Base-by-base conservation (phyloP, 2,888 invertebrate genomes). In the Sthenelais limicola region DNA sequence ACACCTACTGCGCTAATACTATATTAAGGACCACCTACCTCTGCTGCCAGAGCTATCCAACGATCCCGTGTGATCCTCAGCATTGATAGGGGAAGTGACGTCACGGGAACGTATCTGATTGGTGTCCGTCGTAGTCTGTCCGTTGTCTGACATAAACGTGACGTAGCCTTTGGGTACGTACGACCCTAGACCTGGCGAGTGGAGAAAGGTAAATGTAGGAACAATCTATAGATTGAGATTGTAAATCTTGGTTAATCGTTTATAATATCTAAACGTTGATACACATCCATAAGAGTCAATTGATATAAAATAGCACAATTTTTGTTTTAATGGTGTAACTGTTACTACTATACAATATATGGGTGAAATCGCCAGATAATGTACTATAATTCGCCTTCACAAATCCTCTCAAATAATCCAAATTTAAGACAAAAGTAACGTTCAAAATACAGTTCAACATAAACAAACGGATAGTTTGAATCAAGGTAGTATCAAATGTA, bases 41-140 rank as follows among this genome's bases (percentile, higher is more conserved):
- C 47, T 79, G 12, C 83, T 81, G 30, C 83, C 83, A 9, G 85
- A 84, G 67, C 83, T 84, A 71, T 84, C 84, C 4, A 84, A 77
- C 21, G 78, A 80, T 2, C 30, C 28, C 1, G 47, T 33, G 67
- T 84, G 84, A 75, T 86, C 86, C 32, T 85, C 82, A 18, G 82
- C 80, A 73, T 84, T 84, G 58, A 86, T 86, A 5, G 86, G 86
- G 0, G 86, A 86, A 0, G 85, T 85, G 24, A 86, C 83, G 73
- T 86, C 85, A 54, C 86, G 73, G 18, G 49, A 71, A 5, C 73
- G 49, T 68, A 75, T 72, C n/a, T 58, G 68, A 49, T 58, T 43
- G 12, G 56, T 47, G 24, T 68, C 68, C n/a, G 48, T 32, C 21
- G 68, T 32, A 24, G 26, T 62, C 12, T 43, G n/a, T 26, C 32